These are phyloP conservation scores for Chymomyza caudatula DNA, from an alignment of 2,888 invertebrate genomes.

Conservation along the genomic window DNA sequence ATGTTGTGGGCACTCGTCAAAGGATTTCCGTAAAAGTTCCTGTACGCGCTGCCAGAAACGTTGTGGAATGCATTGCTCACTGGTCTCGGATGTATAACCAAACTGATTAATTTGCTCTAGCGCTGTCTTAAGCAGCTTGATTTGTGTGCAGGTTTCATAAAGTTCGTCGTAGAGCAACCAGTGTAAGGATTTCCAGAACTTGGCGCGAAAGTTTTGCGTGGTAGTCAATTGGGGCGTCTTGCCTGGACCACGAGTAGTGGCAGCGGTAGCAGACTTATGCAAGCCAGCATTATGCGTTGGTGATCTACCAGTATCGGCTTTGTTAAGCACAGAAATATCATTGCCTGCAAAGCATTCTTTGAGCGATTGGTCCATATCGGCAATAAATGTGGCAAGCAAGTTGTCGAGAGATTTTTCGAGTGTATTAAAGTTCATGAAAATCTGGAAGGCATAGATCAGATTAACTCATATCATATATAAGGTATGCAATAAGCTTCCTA, in stretches of 20 bases:
- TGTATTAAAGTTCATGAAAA: conserved; percentile 77
- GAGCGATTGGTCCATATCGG: conserved; percentile 76
- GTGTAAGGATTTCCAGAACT: conserved; percentile 94
- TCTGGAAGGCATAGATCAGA: conserved; percentile 52
- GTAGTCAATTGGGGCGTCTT: conserved; percentile 80
- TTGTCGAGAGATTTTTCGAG: conserved; percentile 76
- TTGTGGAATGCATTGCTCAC: conserved; percentile 77
- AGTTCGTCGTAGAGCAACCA: conserved; percentile 88
- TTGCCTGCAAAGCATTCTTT: conserved; percentile 78
- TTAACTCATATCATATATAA: conserved; percentile 50
- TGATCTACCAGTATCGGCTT: conserved; percentile 75
- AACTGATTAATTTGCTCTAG: conserved; percentile 74
- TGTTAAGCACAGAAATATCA: conserved; percentile 79
- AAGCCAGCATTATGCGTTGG: conserved; percentile 24
- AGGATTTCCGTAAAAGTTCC: conserved; percentile 77
- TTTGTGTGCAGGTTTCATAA: conserved; percentile 84
- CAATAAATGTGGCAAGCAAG: conserved; percentile 74
- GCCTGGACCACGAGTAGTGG: conserved; percentile 76
- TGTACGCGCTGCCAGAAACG: conserved; percentile 80
- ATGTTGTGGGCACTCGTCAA: conserved; percentile 73
- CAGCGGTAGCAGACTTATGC: conserved; percentile 4
- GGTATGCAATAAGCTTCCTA: conserved; percentile 46
- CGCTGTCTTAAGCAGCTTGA: conserved; percentile 75
- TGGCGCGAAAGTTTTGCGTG: conserved; percentile 80
- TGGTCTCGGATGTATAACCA: conserved; percentile 52